Evolutionary conservation across 2,888 invertebrate genomes (phyloP), one percentile per base, ranked within the genome.

Genomic region (Sericinus montela): DNA sequence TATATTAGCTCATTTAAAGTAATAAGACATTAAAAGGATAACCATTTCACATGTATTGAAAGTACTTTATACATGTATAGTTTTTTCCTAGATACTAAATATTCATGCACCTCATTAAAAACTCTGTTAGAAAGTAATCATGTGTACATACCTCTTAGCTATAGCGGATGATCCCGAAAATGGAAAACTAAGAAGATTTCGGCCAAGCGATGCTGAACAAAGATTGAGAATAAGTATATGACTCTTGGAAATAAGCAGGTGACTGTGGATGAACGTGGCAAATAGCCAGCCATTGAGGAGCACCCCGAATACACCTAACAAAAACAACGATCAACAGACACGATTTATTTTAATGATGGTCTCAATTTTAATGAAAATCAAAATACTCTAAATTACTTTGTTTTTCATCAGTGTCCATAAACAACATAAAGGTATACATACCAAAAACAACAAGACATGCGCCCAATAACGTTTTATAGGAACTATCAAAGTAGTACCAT

Each of bases 271-370:
- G 72, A 90, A 90, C 23, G 90, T 88, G 67, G 79, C 79, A 67
- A 87, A 87, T 52, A 91, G 82, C 91, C 91, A 90, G 58, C 82
- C 79, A 62, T 91, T 90, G 61, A 90, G 78, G 72, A 90, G 83
- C 78, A 89, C 83, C 74, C 90, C 90, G 62, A 85, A 84, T 63
- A 86, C 72, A 72, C 90, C 90, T 90, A 78, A 63, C 64, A 40
- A 65, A 59, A 57, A 52, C 59, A 53, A 49, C 43, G 37, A 57
- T 54, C 39, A 48, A 41, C 36, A 16, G 7, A 42, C 7, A 28
- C 6, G 4, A 45, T 19, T 19, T 19, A 13, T 40, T 49, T 38
- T 30, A 28, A 28, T 11, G 13, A 16, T 13, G 16, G 13, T 10
- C 28, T 14, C 25, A 25, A 8, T 11, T 28, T 1, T 50, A 37